Evolutionary conservation across 2,113 vertebrate species (phyloP).

Genomic region (Serilophus lunatus): DNA sequence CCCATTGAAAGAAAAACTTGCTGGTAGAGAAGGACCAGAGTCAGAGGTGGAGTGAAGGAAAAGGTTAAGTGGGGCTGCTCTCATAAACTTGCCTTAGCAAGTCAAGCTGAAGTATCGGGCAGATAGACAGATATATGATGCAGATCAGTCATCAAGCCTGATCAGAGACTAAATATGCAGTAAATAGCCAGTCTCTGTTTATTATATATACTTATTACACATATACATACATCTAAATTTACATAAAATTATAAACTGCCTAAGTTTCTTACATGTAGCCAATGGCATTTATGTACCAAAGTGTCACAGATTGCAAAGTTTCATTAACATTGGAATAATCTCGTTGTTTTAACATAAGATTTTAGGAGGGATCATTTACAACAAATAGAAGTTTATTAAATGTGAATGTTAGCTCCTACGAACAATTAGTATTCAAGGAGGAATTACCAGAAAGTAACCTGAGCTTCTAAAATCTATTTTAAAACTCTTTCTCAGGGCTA

Average conservation of each 20-base stretch:
- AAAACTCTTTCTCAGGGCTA: not conserved
- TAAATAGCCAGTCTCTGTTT: not conserved
- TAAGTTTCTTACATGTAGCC: not conserved
- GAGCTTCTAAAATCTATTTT: not conserved
- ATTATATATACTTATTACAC: not conserved
- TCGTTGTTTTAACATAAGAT: not conserved
- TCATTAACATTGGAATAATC: not conserved
- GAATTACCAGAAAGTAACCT: not conserved
- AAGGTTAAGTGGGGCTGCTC: not conserved
- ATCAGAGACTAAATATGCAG: not conserved
- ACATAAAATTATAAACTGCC: not conserved
- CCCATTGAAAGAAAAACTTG: not conserved
- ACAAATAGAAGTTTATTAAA: not conserved
- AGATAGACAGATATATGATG: not conserved
- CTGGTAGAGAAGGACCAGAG: not conserved
- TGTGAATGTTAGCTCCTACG: not conserved
- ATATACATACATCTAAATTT: not conserved
- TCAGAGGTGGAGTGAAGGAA: not conserved
- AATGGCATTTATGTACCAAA: not conserved
- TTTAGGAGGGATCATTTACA: not conserved
- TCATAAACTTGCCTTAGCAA: not conserved
- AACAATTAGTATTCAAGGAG: not conserved
- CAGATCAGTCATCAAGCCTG: not conserved
- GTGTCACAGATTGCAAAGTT: not conserved
- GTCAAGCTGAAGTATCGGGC: not conserved